Evolutionary conservation across 2,888 invertebrate genomes (phyloP).

Genomic region (Ennomos quercinarius): DNA sequence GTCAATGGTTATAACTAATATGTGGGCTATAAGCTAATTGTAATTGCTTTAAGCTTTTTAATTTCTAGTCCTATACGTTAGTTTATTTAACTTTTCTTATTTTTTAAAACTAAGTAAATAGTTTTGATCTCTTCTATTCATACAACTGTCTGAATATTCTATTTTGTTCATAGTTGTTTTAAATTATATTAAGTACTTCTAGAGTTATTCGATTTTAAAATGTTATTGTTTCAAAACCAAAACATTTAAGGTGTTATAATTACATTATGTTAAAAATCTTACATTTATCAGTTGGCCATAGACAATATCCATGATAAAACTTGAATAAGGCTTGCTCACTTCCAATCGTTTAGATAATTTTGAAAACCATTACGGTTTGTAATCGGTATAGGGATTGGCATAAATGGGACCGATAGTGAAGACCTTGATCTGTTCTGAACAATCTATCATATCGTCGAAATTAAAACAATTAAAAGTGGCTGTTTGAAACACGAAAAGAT

Average conservation of each 20-base stretch:
- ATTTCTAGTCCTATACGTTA: too few species aligned
- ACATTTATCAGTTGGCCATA: conserved; percentile 53
- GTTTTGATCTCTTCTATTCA: too few species aligned
- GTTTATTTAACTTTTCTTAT: too few species aligned
- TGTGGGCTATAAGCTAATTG: too few species aligned
- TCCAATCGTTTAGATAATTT: conserved; percentile 48
- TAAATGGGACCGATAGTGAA: conserved; percentile 20
- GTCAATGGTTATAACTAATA: too few species aligned
- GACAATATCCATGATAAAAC: conserved; percentile 46
- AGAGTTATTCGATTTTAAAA: too few species aligned
- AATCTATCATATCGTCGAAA: conserved; percentile 4
- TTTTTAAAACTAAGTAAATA: too few species aligned
- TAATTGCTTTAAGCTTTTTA: too few species aligned
- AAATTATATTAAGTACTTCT: too few species aligned
- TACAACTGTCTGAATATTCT: not conserved
- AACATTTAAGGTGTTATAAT: too few species aligned
- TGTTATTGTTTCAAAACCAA: too few species aligned
- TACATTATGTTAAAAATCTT: not conserved
- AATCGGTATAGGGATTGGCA: conserved; percentile 38
- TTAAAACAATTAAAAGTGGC: not conserved
- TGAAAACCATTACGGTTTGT: conserved; percentile 39
- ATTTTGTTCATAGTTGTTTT: not conserved
- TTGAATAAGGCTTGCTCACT: conserved; percentile 70
- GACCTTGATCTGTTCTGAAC: conserved; percentile 15
- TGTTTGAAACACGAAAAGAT: not conserved